Percentiles rank a stretch among this genome's conserved stretches.
These are phyloP conservation scores for Charadrius vociferus DNA, from an alignment of 2,113 vertebrate genomes.

Conservation along the genomic window DNA sequence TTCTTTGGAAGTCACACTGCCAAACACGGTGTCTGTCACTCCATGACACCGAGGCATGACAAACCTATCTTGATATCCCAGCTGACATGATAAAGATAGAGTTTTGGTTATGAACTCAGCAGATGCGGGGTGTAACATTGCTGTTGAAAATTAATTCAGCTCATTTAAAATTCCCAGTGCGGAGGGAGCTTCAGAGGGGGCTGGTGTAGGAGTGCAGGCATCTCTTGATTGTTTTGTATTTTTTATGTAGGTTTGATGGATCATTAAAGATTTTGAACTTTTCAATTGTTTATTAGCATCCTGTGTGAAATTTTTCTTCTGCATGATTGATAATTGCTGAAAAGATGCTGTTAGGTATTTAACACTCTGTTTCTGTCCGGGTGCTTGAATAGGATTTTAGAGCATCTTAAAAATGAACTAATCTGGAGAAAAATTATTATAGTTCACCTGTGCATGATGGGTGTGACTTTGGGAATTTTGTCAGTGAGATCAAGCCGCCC, in stretches of 20 bases:
- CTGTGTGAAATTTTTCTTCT: background rate
- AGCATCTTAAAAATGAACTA: background rate
- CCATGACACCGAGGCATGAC: background rate
- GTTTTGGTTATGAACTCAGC: background rate
- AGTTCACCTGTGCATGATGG: background rate
- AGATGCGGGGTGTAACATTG: background rate
- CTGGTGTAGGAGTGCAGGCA: background rate
- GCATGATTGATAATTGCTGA: background rate
- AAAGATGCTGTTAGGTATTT: background rate
- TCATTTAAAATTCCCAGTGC: background rate
- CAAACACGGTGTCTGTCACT: background rate
- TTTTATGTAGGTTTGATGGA: conserved; percentile 7
- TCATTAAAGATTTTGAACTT: background rate
- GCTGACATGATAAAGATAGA: background rate
- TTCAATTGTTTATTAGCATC: background rate
- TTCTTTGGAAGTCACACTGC: background rate
- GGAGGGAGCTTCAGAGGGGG: background rate
- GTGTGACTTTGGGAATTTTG: background rate
- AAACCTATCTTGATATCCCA: background rate
- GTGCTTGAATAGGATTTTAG: background rate
- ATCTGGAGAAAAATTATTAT: background rate
- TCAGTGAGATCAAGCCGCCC: background rate
- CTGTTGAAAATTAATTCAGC: background rate
- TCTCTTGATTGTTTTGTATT: background rate
- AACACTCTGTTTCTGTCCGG: background rate